phyloP scores from a whole-genome alignment of 2,888 invertebrate genomes.

The Antheraea yamamai region DNA sequence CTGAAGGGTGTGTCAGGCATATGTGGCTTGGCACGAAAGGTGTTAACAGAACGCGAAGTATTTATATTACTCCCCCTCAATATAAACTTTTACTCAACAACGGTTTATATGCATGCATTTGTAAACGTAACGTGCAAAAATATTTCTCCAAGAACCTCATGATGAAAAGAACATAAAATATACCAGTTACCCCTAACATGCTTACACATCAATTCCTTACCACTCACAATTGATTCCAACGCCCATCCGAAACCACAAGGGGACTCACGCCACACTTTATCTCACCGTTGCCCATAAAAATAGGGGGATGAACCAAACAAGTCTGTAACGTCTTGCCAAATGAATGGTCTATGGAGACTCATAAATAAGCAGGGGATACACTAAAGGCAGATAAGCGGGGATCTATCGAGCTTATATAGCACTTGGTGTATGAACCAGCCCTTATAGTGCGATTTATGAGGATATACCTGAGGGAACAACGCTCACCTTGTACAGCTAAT shows the following conservation, averaged over 20 bases:
- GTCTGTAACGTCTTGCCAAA: slow-evolving; percentile 62
- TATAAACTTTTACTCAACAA: too few relatives aligned
- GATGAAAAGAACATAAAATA: not conserved
- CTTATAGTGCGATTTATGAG: slow-evolving; percentile 58
- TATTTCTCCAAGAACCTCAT: not conserved
- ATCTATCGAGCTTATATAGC: slow-evolving; percentile 74
- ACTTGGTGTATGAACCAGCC: slow-evolving; percentile 57
- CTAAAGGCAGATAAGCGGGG: slow-evolving; percentile 69
- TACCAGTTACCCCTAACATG: not conserved
- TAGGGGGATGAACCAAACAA: slow-evolving; percentile 57
- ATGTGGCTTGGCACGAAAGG: too few relatives aligned
- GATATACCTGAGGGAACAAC: slow-evolving; percentile 55
- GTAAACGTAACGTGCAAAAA: not conserved
- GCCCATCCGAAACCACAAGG: slow-evolving; percentile 30
- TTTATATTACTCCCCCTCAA: too few relatives aligned
- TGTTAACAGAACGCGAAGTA: too few relatives aligned
- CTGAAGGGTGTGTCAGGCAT: too few relatives aligned
- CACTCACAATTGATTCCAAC: slow-evolving; percentile 21
- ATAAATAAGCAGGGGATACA: slow-evolving; percentile 65
- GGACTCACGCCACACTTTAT: slow-evolving; percentile 38
- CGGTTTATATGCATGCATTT: too few relatives aligned
- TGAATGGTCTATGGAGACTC: slow-evolving; percentile 64
- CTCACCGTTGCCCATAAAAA: slow-evolving; percentile 53
- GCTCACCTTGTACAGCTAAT: slow-evolving; percentile 12
- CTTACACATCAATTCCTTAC: slow-evolving; percentile 2